Conservation (phyloP, 1,140 invertebrate genomes). For the Ips typographus region DNA sequence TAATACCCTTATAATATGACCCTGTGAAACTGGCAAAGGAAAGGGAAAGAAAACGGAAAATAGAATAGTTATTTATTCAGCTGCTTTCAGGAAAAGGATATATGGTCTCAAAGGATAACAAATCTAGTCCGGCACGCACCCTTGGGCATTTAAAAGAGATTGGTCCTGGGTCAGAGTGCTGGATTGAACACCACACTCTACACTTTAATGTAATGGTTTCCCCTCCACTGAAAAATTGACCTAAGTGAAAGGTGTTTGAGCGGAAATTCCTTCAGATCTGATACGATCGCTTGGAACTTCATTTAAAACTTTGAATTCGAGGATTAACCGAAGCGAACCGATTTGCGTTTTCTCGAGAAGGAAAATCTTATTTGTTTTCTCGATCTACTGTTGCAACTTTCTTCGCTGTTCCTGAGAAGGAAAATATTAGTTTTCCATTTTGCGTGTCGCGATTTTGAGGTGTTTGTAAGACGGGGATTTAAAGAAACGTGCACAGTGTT, state of each 20-base stretch:
- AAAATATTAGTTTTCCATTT: slow-evolving; percentile 12
- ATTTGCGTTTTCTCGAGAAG: neutral
- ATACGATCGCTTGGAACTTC: neutral
- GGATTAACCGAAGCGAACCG: neutral
- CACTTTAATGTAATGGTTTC: slow-evolving; percentile 28
- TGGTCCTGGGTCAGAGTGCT: slow-evolving; percentile 32
- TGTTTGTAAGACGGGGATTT: neutral
- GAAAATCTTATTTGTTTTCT: slow-evolving; percentile 11
- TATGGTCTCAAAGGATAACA: slow-evolving; percentile 38
- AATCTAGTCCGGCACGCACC: slow-evolving; percentile 36
- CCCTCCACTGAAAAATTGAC: slow-evolving; percentile 10
- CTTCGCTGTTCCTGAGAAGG: neutral
- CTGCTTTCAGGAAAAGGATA: slow-evolving; percentile 33
- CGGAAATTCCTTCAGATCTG: neutral
- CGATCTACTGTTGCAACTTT: neutral
- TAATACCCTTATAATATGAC: slow-evolving; percentile 35
- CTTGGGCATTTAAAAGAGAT: slow-evolving; percentile 38
- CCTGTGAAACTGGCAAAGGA: slow-evolving; percentile 21
- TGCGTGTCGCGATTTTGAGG: neutral
- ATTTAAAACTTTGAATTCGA: slow-evolving; percentile 2
- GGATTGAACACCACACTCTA: slow-evolving; percentile 27
- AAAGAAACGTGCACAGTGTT: neutral
- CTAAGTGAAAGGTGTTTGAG: slow-evolving; percentile 3
- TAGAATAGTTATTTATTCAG: slow-evolving; percentile 38
- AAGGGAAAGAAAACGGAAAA: slow-evolving; percentile 31